Evolutionary conservation across 2,113 vertebrate species (phyloP).

Genomic region (Semnopithecus entellus): DNA sequence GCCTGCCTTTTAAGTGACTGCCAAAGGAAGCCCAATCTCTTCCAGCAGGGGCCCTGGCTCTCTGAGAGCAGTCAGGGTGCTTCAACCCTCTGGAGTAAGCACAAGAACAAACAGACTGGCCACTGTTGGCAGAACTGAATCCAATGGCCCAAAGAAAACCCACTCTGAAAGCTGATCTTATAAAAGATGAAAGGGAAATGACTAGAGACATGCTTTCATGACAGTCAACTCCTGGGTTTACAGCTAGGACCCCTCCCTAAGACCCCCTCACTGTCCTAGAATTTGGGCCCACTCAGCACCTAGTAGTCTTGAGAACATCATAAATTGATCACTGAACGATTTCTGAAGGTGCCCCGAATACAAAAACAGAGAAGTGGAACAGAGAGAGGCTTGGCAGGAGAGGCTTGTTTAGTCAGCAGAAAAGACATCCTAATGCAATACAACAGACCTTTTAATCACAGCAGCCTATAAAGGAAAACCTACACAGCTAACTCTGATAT

Average conservation of each 20-base stretch:
- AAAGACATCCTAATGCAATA: not conserved
- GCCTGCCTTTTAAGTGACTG: not conserved
- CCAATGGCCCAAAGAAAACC: not conserved
- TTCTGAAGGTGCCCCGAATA: not conserved
- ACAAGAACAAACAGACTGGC: not conserved
- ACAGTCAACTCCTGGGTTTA: not conserved
- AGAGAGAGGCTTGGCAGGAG: not conserved
- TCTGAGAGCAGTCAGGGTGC: not conserved
- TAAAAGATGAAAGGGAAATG: not conserved
- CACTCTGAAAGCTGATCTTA: not conserved
- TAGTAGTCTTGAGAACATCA: not conserved
- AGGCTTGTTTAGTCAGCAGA: conserved; percentile 9
- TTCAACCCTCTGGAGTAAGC: not conserved
- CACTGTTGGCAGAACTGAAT: not conserved
- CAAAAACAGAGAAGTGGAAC: conserved; percentile 39
- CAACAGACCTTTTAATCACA: not conserved
- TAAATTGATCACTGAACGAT: not conserved
- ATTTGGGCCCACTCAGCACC: not conserved
- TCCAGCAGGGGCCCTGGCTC: not conserved
- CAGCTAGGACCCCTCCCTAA: not conserved
- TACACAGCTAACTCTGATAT: not conserved
- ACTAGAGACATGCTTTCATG: not conserved
- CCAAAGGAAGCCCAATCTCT: not conserved
- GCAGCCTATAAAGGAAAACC: not conserved
- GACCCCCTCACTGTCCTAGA: not conserved